These are phyloP conservation scores for Drosophila athabasca DNA, from an alignment of 1,140 invertebrate species.

Conservation along the genomic window DNA sequence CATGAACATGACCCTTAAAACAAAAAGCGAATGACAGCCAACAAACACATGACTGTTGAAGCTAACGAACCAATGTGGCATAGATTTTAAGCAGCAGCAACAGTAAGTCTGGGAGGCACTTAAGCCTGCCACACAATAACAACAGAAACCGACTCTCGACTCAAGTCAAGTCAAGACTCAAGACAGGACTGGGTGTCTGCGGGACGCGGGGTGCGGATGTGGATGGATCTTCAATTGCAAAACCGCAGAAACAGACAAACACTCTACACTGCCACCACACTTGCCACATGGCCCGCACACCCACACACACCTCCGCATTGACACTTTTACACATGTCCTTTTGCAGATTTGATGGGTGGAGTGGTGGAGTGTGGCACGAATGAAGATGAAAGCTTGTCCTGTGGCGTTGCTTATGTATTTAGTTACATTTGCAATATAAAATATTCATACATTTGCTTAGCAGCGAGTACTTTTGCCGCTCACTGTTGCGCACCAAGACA, in stretches of 20 bases:
- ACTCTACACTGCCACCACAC: slow-evolving; percentile 8
- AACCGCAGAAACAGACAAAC: slow-evolving; percentile 51
- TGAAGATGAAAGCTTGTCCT: slow-evolving; percentile 53
- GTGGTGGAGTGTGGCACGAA: not conserved
- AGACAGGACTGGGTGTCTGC: not conserved
- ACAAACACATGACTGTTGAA: slow-evolving; percentile 35
- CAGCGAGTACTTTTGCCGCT: slow-evolving; percentile 48
- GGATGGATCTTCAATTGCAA: slow-evolving; percentile 66
- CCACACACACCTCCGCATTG: slow-evolving; percentile 6
- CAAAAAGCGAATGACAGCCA: slow-evolving; percentile 44
- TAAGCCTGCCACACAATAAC: slow-evolving; percentile 49
- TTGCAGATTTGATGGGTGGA: slow-evolving; percentile 49
- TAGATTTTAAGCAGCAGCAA: slow-evolving; percentile 73
- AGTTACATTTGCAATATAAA: slow-evolving; percentile 75
- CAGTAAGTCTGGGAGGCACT: slow-evolving; percentile 29
- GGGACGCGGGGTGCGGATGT: too few species aligned
- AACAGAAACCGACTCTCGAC: slow-evolving; percentile 26
- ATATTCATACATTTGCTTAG: slow-evolving; percentile 75
- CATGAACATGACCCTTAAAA: slow-evolving; percentile 63
- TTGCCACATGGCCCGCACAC: slow-evolving; percentile 8
- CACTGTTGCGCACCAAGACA: slow-evolving; percentile 46
- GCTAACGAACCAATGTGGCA: slow-evolving; percentile 78
- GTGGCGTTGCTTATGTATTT: slow-evolving; percentile 58
- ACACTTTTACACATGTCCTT: slow-evolving; percentile 73
- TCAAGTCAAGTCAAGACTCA: slow-evolving; percentile 24